Evolutionary conservation across 1,140 invertebrate genomes (phyloP).

Genomic region (Ceratina australensis): DNA sequence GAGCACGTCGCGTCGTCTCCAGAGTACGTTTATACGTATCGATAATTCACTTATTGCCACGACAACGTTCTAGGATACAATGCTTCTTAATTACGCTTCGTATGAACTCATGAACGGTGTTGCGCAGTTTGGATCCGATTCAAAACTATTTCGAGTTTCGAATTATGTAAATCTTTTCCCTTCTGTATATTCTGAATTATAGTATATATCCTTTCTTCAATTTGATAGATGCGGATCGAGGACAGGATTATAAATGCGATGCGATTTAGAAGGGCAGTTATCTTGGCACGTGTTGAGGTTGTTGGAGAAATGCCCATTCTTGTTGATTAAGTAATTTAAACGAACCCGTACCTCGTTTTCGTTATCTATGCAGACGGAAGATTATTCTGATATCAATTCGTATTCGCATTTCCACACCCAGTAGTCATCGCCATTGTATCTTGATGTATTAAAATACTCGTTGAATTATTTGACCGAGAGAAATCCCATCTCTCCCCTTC

Average conservation of each 20-base stretch:
- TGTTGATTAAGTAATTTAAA: neutral
- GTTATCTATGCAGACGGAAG: neutral
- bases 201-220: no score
- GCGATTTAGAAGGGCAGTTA: neutral
- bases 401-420: slow-evolving; percentile 1
- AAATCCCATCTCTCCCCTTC: neutral
- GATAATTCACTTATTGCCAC: neutral
- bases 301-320: neutral
- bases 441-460: slow-evolving; percentile 13
- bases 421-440: neutral
- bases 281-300: neutral
- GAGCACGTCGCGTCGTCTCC: neutral
- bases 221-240: no score
- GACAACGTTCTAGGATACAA: no score
- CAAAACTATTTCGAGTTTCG: no score
- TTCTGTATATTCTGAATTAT: no score
- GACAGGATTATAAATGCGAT: no score
- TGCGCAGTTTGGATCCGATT: no score
- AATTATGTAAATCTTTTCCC: no score
- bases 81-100: neutral
- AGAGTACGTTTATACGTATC: neutral
- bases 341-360: neutral
- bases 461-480: neutral
- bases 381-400: slow-evolving; percentile 17
- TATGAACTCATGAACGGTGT: no score